These are phyloP conservation scores for Agrotis exclamationis DNA, from an alignment of 2,888 invertebrate species.

Conservation along the genomic window DNA sequence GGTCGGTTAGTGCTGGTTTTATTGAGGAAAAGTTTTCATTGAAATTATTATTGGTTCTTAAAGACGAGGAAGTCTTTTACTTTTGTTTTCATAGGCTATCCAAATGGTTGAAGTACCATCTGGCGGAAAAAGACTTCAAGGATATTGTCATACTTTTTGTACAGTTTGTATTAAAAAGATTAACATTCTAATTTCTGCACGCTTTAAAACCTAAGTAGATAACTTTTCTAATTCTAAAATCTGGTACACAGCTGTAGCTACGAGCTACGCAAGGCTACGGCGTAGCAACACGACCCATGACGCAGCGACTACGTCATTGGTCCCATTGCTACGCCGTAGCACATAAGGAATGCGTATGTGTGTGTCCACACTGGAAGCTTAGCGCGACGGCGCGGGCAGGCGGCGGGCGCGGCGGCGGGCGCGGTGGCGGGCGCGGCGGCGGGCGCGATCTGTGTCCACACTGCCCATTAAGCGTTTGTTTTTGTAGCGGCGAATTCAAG, in stretches of 20 bases:
- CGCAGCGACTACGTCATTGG: constrained; percentile 26
- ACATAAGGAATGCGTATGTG: constrained; percentile 18
- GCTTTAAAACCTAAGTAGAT: background rate
- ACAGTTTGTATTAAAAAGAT: too few relatives aligned
- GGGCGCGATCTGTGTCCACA: too few relatives aligned
- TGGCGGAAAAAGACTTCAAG: background rate
- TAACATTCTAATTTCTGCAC: too few relatives aligned
- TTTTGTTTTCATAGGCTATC: background rate
- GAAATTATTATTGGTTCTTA: background rate
- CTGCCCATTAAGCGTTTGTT: too few relatives aligned
- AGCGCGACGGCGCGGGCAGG: too few relatives aligned
- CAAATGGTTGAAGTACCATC: background rate
- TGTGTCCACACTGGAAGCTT: too few relatives aligned
- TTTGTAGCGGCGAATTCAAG: too few relatives aligned
- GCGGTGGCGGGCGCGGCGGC: too few relatives aligned
- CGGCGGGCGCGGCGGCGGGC: too few relatives aligned
- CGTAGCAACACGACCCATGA: constrained; percentile 21
- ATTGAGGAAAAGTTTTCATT: constrained; percentile 21
- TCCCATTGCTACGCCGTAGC: constrained; percentile 21
- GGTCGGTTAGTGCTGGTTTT: background rate
- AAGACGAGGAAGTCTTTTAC: background rate
- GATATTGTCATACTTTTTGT: background rate
- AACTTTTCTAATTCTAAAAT: background rate
- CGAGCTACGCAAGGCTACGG: constrained; percentile 26
- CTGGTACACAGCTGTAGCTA: constrained; percentile 8